Percentiles rank a stretch among this genome's conserved stretches.
phyloP scores from a whole-genome alignment of 1,140 invertebrate species.

The Sitobion miscanthi region DNA sequence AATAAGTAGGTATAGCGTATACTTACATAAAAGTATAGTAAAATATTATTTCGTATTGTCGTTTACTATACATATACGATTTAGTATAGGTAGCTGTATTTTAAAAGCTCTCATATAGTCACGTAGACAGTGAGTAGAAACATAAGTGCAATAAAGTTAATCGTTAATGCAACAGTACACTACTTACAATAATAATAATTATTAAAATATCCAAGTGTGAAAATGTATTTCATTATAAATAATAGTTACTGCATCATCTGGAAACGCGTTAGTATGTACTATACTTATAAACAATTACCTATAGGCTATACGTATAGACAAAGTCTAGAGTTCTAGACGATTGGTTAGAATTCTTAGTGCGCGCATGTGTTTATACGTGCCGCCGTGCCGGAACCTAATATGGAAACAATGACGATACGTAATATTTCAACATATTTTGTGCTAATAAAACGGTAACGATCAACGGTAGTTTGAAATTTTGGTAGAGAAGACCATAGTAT shows the following conservation, averaged over 20 bases:
- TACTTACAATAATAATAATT: background rate
- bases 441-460: background rate
- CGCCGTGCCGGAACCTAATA: slow-evolving; percentile 15
- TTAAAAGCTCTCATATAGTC: background rate
- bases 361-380: slow-evolving; percentile 1
- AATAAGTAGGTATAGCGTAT: background rate
- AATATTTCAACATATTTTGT: slow-evolving; percentile 29
- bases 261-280: background rate
- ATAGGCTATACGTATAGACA: background rate
- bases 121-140: background rate
- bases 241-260: background rate
- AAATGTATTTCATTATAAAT: slow-evolving; percentile 28
- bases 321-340: slow-evolving; percentile 1
- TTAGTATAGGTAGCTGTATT: background rate
- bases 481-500: background rate
- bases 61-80: background rate
- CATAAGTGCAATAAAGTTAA: slow-evolving; percentile 3
- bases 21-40: background rate
- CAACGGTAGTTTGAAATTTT: background rate
- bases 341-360: background rate
- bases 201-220: background rate
- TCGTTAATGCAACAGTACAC: background rate
- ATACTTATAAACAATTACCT: background rate
- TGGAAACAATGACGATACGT: slow-evolving; percentile 38
- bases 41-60: background rate